These are phyloP conservation scores for Pteruthius melanotis DNA, from an alignment of 2,113 vertebrate species.

Conservation along the genomic window DNA sequence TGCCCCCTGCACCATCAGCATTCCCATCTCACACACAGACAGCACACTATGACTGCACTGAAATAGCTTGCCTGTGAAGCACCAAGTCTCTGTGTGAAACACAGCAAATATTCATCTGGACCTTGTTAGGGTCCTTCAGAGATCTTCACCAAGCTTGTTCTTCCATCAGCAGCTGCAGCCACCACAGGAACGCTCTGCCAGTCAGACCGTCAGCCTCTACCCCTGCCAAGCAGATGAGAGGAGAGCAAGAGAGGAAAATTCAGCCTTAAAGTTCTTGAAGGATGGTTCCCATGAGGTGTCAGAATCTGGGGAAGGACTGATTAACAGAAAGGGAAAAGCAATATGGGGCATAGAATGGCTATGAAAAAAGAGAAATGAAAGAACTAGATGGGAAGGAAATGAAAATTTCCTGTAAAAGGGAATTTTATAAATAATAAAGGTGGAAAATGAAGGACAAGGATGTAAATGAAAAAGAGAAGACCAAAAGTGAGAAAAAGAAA, in stretches of 20 bases:
- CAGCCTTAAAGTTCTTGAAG: background rate
- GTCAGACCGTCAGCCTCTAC: background rate
- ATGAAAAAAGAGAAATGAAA: background rate
- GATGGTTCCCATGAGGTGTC: background rate
- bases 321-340: background rate
- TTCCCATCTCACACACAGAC: background rate
- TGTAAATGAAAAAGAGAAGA: background rate
- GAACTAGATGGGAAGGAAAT: background rate
- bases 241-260: background rate
- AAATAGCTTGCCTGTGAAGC: background rate
- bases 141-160: background rate
- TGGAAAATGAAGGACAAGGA: background rate
- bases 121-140: background rate
- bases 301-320: background rate
- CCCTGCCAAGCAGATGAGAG: background rate
- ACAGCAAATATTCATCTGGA: background rate
- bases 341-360: background rate
- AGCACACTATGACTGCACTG: background rate
- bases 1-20: background rate
- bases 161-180: background rate
- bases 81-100: background rate
- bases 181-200: background rate
- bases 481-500: background rate
- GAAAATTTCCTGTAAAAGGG: background rate
- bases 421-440: slow-evolving; percentile 5